These are phyloP conservation scores for Protobothrops flavoviridis DNA, from an alignment of 2,113 vertebrate genomes.

Conservation along the genomic window DNA sequence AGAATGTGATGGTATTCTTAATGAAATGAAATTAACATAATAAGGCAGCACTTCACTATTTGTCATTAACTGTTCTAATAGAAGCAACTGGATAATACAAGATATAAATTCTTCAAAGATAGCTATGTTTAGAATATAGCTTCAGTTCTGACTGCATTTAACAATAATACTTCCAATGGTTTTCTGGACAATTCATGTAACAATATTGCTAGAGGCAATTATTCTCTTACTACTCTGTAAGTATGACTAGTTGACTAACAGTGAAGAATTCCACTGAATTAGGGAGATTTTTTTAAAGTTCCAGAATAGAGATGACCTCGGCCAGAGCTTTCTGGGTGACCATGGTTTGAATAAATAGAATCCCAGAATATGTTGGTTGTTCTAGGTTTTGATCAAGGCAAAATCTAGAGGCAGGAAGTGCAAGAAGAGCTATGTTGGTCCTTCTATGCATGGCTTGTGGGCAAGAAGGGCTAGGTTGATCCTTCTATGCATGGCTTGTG, in stretches of 20 bases:
- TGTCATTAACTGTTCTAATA: background rate
- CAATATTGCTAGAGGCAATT: background rate
- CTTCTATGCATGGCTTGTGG: no score
- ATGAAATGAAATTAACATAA: background rate
- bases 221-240: background rate
- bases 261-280: background rate
- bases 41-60: background rate
- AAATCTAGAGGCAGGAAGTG: background rate
- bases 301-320: background rate
- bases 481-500: background rate
- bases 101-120: background rate
- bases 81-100: background rate
- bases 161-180: background rate
- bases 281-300: background rate
- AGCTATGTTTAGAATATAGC: background rate
- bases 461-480: background rate
- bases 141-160: background rate
- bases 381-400: background rate
- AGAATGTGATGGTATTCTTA: background rate
- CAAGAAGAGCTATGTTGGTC: background rate
- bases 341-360: background rate
- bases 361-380: background rate
- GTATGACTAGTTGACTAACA: background rate
- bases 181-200: background rate
- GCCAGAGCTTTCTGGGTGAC: background rate